phyloP scores from a whole-genome alignment of 2,113 vertebrate genomes.

The Eulemur rufifrons region DNA sequence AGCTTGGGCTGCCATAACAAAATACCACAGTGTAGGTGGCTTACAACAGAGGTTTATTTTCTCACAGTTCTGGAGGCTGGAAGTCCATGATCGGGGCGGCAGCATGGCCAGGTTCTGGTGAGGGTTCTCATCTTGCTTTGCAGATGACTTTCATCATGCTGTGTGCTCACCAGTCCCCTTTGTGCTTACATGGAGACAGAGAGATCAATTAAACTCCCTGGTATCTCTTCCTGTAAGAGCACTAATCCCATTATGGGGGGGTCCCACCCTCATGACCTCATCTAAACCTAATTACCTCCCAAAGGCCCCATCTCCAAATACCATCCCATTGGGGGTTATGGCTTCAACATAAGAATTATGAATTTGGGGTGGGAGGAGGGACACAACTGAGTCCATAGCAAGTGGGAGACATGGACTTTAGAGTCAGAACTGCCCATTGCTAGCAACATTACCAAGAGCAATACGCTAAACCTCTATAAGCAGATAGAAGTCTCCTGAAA shows the following conservation, averaged over 20 bases:
- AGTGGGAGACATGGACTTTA: not conserved
- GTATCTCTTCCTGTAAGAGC: no score
- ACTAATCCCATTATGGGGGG: not conserved
- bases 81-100: not conserved
- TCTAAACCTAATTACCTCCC: not conserved
- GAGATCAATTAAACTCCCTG: no score
- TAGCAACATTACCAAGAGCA: not conserved
- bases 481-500: not conserved
- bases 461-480: not conserved
- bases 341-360: not conserved
- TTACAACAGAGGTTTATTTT: not conserved
- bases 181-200: not conserved
- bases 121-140: not conserved
- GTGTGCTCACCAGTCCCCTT: no score
- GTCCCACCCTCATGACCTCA: not conserved
- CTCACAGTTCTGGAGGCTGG: not conserved
- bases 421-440: not conserved
- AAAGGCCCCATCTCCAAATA: not conserved
- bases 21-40: not conserved
- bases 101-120: not conserved
- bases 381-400: not conserved
- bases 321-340: not conserved
- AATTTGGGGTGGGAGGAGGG: not conserved
- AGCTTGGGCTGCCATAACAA: not conserved
- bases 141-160: no score